Conservation (phyloP, 2,797 vertebrate genomes). For the Bryconaethiops microstoma region DNA sequence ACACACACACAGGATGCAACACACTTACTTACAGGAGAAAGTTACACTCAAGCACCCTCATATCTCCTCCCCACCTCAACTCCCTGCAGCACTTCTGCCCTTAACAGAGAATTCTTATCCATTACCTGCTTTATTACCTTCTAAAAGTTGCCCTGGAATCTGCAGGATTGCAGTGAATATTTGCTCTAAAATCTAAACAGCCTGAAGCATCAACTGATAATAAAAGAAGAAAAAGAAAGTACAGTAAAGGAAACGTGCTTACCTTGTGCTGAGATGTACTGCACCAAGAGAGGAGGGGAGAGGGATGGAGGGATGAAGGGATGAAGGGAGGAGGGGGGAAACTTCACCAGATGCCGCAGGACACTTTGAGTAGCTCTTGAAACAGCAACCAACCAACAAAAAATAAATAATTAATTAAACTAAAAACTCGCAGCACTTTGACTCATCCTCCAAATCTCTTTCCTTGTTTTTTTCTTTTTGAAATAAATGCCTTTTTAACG, state of each 20-base stretch:
- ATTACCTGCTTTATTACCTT: neutral
- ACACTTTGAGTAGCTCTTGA: conserved; percentile 37
- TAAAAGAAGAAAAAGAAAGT: neutral
- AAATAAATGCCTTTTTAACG: conserved; percentile 52
- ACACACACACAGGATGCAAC: conserved; percentile 40
- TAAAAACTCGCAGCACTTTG: conserved; percentile 59
- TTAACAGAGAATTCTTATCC: neutral
- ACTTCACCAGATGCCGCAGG: conserved; percentile 52
- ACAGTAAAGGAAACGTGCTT: conserved; percentile 51
- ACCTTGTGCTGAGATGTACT: conserved; percentile 67
- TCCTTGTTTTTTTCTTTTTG: neutral
- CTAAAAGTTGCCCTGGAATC: neutral
- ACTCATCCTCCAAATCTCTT: conserved; percentile 62
- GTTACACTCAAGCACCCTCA: conserved; percentile 63
- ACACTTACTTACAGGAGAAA: conserved; percentile 64
- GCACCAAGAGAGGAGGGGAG: conserved; percentile 48
- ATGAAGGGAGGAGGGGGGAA: conserved; percentile 23
- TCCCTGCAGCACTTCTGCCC: conserved; percentile 33
- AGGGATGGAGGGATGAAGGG: neutral
- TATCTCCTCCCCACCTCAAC: neutral
- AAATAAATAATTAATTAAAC: too few relatives aligned
- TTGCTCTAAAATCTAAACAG: neutral
- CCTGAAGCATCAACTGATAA: neutral
- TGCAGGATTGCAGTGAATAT: neutral
- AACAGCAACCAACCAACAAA: conserved; percentile 5